Evolutionary conservation across 2,113 vertebrate genomes (phyloP), one percentile per base, ranked within the genome.

Genomic region (Notechis scutatus): DNA sequence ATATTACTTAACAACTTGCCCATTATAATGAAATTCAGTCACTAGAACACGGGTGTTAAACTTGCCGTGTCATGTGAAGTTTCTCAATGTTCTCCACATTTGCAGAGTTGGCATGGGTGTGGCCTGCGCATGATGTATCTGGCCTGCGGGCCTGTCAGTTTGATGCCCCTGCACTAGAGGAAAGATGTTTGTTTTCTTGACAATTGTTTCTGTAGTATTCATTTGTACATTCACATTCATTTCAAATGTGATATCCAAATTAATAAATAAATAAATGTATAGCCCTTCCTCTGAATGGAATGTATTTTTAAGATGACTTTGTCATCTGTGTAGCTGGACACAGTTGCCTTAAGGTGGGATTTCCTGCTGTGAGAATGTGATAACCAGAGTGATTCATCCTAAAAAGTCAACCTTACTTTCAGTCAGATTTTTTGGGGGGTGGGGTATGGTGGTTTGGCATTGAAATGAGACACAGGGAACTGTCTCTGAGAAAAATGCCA

Each of bases 401-500:
- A 89, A 34, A 57, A 89, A 55, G 56, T 20, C 56, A 39, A 34
- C 11, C 88, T 59, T 23, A 10, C 11, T 88, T 56, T 88, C 23
- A 23, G 21, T 34, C 52, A 20, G 61, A 11, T 74, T 54, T 18
- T 18, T 69, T 52, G 8, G 1, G 8, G 57, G 9, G 6, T 21
- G 6, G 7, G 23, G 6, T 4, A 2, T 23, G 8, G 5, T 42
- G 3, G 42, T 3, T 1, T 6, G 57, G 21, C n/a, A n/a, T n/a
- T n/a, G n/a, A n/a, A n/a, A n/a, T n/a, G n/a, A n/a, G n/a, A n/a
- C n/a, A n/a, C n/a, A n/a, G n/a, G n/a, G n/a, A n/a, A n/a, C n/a
- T n/a, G n/a, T n/a, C n/a, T n/a, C n/a, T n/a, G n/a, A n/a, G n/a
- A n/a, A n/a, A n/a, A n/a, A n/a, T n/a, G n/a, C n/a, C n/a, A n/a